Evolutionary conservation across 2,113 vertebrate genomes (phyloP), one percentile per base, ranked within the genome.

Genomic region (Deroptyus accipitrinus): DNA sequence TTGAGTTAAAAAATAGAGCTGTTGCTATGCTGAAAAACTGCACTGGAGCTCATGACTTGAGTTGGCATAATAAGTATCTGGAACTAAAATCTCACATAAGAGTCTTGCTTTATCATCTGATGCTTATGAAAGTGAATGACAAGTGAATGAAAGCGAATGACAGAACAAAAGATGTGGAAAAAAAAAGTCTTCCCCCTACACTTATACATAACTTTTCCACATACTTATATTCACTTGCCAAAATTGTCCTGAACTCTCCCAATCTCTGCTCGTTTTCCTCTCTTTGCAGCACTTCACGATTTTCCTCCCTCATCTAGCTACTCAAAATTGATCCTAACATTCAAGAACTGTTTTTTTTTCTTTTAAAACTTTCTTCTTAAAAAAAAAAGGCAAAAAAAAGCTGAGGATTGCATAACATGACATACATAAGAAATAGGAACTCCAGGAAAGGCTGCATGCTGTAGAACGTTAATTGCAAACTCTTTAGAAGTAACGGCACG

Each of bases 11-110:
- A 91, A 64, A 72, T 6, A 83, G 86, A 94, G 77, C 77, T 82
- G 84, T 92, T 96, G 88, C 82, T 90, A 78, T 85, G 90, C 35
- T 88, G 49, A 93, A 87, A 77, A 91, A 57, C 14, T 62, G 62
- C 82, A 66, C 67, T 87, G 24, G 27, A 79, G 90, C 48, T 91
- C 52, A 35, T 3, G 8, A 55, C 33, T 64, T 66, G 39, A 76
- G 27, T 10, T 94, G 70, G 70, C 22, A 7, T 41, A 79, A 5
- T 37, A 91, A 93, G 49, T 66, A 83, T 35, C 57, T 90, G 72
- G 41, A 85, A 88, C 15, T 48, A 49, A 92, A 94, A 77, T 54
- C n/a, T 25, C 0, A 0, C 62, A 70, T 79, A 20, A 33, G 41
- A 77, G 11, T 85, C 80, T 49, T 80, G 67, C 54, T 76, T 92